Conservation (phyloP, 2,888 invertebrate genomes). For the Notodromas monacha region DNA sequence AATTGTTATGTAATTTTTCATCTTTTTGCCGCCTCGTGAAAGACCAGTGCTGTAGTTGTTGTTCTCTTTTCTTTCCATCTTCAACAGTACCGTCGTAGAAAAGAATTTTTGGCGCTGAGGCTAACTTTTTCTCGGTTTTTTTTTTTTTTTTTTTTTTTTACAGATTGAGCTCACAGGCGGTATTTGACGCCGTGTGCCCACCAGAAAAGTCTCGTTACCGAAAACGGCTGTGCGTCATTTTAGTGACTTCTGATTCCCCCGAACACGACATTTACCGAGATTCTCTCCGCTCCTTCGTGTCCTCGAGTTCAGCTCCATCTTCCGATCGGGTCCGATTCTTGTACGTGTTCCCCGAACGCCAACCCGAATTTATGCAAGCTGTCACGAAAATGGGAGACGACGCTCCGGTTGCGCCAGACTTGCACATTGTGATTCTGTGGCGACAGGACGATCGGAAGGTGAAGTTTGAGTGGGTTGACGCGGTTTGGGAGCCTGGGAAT, state of each 20-base stretch:
- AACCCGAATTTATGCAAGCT: slow-evolving; percentile 50
- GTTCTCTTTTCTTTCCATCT: no score
- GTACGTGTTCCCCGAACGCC: slow-evolving; percentile 48
- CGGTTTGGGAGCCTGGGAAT: slow-evolving; percentile 20
- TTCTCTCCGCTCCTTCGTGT: slow-evolving; percentile 32
- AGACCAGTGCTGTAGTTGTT: no score
- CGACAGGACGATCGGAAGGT: slow-evolving; percentile 48
- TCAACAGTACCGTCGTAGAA: no score
- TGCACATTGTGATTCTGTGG: slow-evolving; percentile 63
- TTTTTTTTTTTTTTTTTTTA: no score
- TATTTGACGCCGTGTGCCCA: slow-evolving; percentile 55
- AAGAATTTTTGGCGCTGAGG: no score
- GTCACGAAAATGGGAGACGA: slow-evolving; percentile 30
- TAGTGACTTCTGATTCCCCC: slow-evolving; percentile 28
- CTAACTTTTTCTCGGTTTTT: no score
- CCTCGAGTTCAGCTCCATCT: no score
- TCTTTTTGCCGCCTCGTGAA: no score
- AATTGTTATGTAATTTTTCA: no score
- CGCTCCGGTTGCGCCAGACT: slow-evolving; percentile 26
- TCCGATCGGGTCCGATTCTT: slow-evolving; percentile 46
- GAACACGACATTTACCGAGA: slow-evolving; percentile 28
- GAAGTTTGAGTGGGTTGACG: slow-evolving; percentile 61
- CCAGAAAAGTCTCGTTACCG: slow-evolving; percentile 45
- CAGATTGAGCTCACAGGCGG: slow-evolving; percentile 20
- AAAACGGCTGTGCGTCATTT: slow-evolving; percentile 38